A percentile compares a stretch with the other conserved stretches of the same genome.
Evolutionary conservation across 2,797 vertebrate species (phyloP).

Genomic region (Peromyscus melanophrys): DNA sequence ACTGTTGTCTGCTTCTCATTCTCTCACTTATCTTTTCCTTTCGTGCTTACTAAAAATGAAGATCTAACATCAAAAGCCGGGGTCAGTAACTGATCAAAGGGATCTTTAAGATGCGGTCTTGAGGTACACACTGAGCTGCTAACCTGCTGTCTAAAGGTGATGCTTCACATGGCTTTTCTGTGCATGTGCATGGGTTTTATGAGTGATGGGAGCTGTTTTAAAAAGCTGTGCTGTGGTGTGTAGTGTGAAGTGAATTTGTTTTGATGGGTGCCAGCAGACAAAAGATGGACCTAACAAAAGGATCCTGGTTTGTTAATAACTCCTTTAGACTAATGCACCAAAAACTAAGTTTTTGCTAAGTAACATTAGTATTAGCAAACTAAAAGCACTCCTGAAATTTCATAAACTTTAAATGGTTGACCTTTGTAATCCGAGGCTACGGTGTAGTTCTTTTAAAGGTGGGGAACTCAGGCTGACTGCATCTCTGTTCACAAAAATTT

Average conservation of each 20-base stretch:
- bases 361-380: slow-evolving; percentile 58
- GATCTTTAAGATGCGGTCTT: slow-evolving; percentile 90
- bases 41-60: slow-evolving; percentile 91
- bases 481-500: slow-evolving; percentile 31
- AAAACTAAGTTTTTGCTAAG: slow-evolving; percentile 65
- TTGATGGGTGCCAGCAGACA: slow-evolving; percentile 40
- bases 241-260: slow-evolving; percentile 71
- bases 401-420: slow-evolving; percentile 48
- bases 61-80: slow-evolving; percentile 89
- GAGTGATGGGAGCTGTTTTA: slow-evolving; percentile 59
- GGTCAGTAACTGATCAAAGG: slow-evolving; percentile 89
- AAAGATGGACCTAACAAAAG: slow-evolving; percentile 56
- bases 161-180: slow-evolving; percentile 85
- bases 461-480: slow-evolving; percentile 33
- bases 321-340: slow-evolving; percentile 51
- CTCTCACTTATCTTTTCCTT: slow-evolving; percentile 86
- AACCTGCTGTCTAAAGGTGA: slow-evolving; percentile 87
- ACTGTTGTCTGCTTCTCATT: slow-evolving; percentile 87
- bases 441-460: slow-evolving; percentile 58
- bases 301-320: slow-evolving; percentile 44
- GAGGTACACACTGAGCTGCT: slow-evolving; percentile 84
- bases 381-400: slow-evolving; percentile 54
- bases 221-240: slow-evolving; percentile 71
- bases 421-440: slow-evolving; percentile 39
- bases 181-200: slow-evolving; percentile 85